phyloP scores from a whole-genome alignment of 2,797 vertebrate species.

The Oreochromis grahami region DNA sequence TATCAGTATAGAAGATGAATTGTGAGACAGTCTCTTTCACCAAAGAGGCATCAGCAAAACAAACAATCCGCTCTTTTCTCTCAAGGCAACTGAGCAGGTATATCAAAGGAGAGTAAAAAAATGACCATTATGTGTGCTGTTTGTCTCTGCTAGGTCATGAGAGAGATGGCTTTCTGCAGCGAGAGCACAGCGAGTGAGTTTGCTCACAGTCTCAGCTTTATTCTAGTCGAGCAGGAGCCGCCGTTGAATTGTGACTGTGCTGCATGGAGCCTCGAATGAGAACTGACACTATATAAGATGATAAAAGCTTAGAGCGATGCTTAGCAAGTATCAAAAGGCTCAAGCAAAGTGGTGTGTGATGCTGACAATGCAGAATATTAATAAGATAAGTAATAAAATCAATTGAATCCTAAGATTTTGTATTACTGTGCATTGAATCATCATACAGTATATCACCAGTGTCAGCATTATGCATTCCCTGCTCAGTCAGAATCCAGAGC shows the following conservation, averaged over 20 bases:
- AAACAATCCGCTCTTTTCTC: slow-evolving; percentile 75
- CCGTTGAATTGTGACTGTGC: slow-evolving; percentile 24
- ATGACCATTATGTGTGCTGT: slow-evolving; percentile 60
- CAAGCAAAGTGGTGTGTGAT: slow-evolving; percentile 39
- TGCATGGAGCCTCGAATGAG: slow-evolving; percentile 39
- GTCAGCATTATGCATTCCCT: slow-evolving; percentile 51
- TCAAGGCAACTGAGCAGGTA: slow-evolving; percentile 73
- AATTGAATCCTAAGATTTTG: slow-evolving; percentile 57
- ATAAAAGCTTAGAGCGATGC: slow-evolving; percentile 47
- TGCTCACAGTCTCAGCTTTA: slow-evolving; percentile 9
- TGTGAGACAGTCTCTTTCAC: slow-evolving; percentile 71
- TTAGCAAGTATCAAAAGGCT: slow-evolving; percentile 50
- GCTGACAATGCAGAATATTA: slow-evolving; percentile 66
- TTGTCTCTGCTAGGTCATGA: slow-evolving; percentile 66
- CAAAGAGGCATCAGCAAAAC: slow-evolving; percentile 75
- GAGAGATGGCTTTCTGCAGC: slow-evolving; percentile 44
- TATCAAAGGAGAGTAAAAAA: slow-evolving; percentile 73
- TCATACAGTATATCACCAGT: slow-evolving; percentile 47
- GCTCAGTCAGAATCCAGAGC: slow-evolving; percentile 38
- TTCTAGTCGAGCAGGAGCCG: slow-evolving; percentile 4
- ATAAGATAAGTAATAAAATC: slow-evolving; percentile 66
- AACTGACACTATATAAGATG: slow-evolving; percentile 30
- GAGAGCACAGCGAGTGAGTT: neutral
- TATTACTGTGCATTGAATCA: slow-evolving; percentile 59
- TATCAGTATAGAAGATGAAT: slow-evolving; percentile 77